These are phyloP conservation scores for Zaprionus lineosus DNA, from an alignment of 2,888 invertebrate species.

Conservation along the genomic window DNA sequence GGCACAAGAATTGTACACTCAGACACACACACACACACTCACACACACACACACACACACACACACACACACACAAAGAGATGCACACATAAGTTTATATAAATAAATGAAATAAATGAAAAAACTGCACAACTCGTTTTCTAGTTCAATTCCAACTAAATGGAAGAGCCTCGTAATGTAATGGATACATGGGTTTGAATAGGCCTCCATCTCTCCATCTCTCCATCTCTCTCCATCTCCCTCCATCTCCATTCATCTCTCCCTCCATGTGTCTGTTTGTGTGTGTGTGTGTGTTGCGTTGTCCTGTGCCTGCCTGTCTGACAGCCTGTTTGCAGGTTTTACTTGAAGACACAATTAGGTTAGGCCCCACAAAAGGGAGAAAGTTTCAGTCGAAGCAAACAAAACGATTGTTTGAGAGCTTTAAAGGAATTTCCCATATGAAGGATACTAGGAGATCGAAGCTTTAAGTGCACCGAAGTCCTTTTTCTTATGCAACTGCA, in stretches of 20 bases:
- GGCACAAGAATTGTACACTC: neutral
- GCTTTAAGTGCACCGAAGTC: too few species aligned
- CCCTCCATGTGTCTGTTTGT: constrained; percentile 3
- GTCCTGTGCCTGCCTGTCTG: constrained; percentile 25
- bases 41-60: neutral
- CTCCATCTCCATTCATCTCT: neutral
- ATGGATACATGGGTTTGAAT: constrained; percentile 53
- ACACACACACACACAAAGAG: constrained; percentile 1
- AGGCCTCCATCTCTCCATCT: constrained; percentile 1
- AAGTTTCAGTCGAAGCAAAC: constrained; percentile 34
- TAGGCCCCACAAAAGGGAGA: constrained; percentile 42
- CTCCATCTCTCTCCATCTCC: too few species aligned
- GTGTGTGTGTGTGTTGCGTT: constrained; percentile 13
- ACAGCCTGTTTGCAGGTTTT: too few species aligned
- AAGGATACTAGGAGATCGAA: too few species aligned
- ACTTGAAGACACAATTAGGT: constrained; percentile 69
- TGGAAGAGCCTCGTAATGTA: constrained; percentile 64
- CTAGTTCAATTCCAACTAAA: constrained; percentile 75
- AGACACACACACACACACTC: constrained; percentile 1
- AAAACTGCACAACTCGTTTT: constrained; percentile 57
- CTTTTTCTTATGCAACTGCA: too few species aligned
- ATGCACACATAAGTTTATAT: constrained; percentile 7
- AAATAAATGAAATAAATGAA: constrained; percentile 42
- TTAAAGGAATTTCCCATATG: too few species aligned
- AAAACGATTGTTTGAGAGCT: constrained; percentile 28